These are phyloP conservation scores for Idris sp. DNA, from an alignment of 1,140 invertebrate species.

Conservation along the genomic window DNA sequence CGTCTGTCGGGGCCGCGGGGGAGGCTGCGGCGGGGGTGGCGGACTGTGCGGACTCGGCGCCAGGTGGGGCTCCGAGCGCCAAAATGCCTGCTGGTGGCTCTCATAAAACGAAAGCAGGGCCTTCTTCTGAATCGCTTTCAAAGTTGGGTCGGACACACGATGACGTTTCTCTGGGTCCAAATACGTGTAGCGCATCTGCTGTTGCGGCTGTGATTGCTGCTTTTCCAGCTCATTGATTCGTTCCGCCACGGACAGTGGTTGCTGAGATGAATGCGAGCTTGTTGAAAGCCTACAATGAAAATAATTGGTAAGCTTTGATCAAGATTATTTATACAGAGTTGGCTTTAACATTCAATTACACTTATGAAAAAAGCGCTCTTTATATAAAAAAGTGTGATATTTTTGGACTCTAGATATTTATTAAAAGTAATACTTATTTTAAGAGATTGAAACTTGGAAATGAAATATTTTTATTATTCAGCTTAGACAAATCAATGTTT, in stretches of 20 bases:
- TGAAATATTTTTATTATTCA: no score
- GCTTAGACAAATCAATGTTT: no score
- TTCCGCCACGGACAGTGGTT: slow-evolving; percentile 84
- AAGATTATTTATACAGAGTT: no score
- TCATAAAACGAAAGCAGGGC: slow-evolving; percentile 91
- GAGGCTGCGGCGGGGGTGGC: slow-evolving; percentile 78
- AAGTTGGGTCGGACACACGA: slow-evolving; percentile 85
- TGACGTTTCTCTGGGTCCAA: slow-evolving; percentile 88
- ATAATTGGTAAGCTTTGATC: slow-evolving; percentile 6
- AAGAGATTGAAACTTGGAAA: no score
- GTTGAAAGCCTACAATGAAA: slow-evolving; percentile 64
- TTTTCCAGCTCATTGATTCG: slow-evolving; percentile 86
- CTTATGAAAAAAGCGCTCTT: no score
- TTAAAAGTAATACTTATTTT: no score
- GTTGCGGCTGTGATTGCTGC: slow-evolving; percentile 72
- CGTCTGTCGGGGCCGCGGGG: slow-evolving; percentile 78
- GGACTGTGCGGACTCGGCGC: slow-evolving; percentile 66
- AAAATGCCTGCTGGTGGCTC: slow-evolving; percentile 82
- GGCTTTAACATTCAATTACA: no score
- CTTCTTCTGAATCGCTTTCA: slow-evolving; percentile 93
- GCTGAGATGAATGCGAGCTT: slow-evolving; percentile 73
- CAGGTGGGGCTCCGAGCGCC: slow-evolving; percentile 82
- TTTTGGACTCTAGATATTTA: no score
- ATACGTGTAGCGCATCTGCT: slow-evolving; percentile 83
- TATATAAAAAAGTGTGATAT: no score